A percentile compares a stretch with the other conserved stretches of the same genome.
Conservation (phyloP, 1,140 invertebrate species). For the Lepidotrigona ventralis region DNA sequence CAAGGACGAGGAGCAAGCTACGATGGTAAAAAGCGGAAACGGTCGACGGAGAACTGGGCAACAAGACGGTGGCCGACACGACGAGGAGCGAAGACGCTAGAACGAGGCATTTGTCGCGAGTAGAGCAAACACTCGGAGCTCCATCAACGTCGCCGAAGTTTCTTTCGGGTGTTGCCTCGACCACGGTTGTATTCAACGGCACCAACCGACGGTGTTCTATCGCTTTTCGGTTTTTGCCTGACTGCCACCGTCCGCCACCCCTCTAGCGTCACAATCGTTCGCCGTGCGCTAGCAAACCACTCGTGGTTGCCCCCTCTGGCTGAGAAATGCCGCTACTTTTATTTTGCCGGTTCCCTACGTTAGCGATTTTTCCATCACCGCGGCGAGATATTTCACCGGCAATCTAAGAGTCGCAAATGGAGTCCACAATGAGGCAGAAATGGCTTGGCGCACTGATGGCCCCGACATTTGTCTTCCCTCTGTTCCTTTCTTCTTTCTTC, state of each 20-base stretch:
- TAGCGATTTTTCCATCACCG: conserved; percentile 80
- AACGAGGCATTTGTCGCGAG: conserved; percentile 72
- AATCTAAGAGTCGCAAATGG: conserved; percentile 81
- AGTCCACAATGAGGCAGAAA: conserved; percentile 80
- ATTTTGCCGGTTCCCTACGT: conserved; percentile 77
- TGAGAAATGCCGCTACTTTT: conserved; percentile 79
- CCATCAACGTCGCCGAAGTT: conserved; percentile 76
- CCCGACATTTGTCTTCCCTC: conserved; percentile 76
- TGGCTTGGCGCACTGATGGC: conserved; percentile 76
- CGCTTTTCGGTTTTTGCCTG: conserved; percentile 76
- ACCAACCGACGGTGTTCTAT: conserved; percentile 69
- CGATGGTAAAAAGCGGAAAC: conserved; percentile 26
- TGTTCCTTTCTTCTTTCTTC: conserved; percentile 63
- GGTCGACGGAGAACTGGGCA: conserved; percentile 2
- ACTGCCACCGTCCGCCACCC: background rate
- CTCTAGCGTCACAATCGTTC: conserved; percentile 14
- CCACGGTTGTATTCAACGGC: conserved; percentile 69
- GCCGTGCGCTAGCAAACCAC: conserved; percentile 29
- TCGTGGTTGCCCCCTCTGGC: conserved; percentile 59
- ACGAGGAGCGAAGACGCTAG: conserved; percentile 36
- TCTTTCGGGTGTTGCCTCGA: conserved; percentile 68
- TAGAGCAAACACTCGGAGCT: conserved; percentile 71
- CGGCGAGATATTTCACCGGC: conserved; percentile 78
- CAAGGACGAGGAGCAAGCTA: background rate
- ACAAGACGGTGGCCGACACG: conserved; percentile 14